Conservation (phyloP, 2,888 invertebrate genomes). For the Rhagophthalmus giganteus region DNA sequence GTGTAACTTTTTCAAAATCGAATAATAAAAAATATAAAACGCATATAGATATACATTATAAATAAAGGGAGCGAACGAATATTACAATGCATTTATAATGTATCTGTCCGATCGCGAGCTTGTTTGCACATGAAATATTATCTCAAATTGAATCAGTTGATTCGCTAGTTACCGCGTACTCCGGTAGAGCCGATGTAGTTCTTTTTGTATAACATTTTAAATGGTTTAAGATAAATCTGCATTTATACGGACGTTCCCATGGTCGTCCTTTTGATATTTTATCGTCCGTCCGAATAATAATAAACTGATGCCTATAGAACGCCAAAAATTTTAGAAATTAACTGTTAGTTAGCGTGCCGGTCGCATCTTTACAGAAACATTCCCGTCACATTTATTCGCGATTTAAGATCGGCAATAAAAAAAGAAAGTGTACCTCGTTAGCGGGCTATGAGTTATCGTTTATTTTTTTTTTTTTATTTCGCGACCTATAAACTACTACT, state of each 20-base stretch:
- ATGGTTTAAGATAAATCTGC: slow-evolving; percentile 31
- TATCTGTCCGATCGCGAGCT: slow-evolving; percentile 46
- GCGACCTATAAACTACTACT: slow-evolving; percentile 48
- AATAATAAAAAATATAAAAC: no score
- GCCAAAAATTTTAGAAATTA: no score
- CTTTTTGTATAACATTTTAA: slow-evolving; percentile 33
- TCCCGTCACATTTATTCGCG: slow-evolving; percentile 24
- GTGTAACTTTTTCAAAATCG: no score
- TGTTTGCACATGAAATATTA: slow-evolving; percentile 50
- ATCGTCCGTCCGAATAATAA: not conserved
- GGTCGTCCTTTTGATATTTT: no score
- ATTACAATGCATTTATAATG: slow-evolving; percentile 40
- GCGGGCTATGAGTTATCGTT: slow-evolving; percentile 42
- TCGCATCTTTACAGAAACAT: no score
- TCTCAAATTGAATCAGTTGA: slow-evolving; percentile 49
- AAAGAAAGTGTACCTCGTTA: slow-evolving; percentile 41
- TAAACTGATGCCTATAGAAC: not conserved
- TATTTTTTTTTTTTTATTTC: no score
- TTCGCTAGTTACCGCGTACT: slow-evolving; percentile 44
- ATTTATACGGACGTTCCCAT: slow-evolving; percentile 23
- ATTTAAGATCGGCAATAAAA: slow-evolving; percentile 18
- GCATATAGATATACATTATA: no score
- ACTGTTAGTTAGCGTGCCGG: no score
- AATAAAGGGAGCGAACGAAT: slow-evolving; percentile 21
- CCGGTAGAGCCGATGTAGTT: slow-evolving; percentile 33